Conservation (phyloP, 2,797 vertebrate species). For the Emydoidea blandingii region DNA sequence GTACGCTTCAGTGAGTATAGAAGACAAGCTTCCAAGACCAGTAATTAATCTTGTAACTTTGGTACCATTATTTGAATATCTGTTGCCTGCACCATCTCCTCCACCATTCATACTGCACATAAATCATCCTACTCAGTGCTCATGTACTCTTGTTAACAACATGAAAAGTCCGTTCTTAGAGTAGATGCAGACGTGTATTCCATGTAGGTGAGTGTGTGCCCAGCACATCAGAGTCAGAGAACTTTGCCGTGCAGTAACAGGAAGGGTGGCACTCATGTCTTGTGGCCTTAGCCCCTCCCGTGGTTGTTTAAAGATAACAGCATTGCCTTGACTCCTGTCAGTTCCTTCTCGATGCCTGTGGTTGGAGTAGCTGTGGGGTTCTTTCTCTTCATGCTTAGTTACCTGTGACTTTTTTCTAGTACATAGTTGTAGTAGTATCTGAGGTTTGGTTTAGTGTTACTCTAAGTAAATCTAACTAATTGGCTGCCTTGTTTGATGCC, state of each 20-base stretch:
- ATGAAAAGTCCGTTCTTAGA: slow-evolving; percentile 36
- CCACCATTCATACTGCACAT: slow-evolving; percentile 49
- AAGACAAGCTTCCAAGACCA: slow-evolving; percentile 17
- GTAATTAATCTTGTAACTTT: slow-evolving; percentile 48
- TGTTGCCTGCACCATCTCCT: slow-evolving; percentile 41
- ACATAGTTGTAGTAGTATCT: neutral
- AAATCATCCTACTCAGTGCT: slow-evolving; percentile 37
- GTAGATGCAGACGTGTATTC: neutral
- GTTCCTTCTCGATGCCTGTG: neutral
- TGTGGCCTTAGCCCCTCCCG: neutral
- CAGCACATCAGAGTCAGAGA: neutral
- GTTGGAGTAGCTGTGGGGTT: neutral
- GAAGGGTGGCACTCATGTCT: neutral
- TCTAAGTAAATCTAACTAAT: neutral
- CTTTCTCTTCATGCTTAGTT: neutral
- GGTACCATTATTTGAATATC: slow-evolving; percentile 48
- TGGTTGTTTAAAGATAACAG: neutral
- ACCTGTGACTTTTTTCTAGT: neutral
- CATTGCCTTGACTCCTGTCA: neutral
- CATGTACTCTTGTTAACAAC: slow-evolving; percentile 33
- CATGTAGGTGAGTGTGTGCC: neutral
- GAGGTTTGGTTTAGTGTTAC: neutral
- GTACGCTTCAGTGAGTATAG: slow-evolving; percentile 23
- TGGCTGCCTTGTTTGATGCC: neutral
- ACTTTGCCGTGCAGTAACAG: neutral